Percentiles rank a stretch among this genome's conserved stretches.
Evolutionary conservation across 35 echinoderm and acorn worm species (phyloP).

Genomic region (Heliocidaris erythrogramma): DNA sequence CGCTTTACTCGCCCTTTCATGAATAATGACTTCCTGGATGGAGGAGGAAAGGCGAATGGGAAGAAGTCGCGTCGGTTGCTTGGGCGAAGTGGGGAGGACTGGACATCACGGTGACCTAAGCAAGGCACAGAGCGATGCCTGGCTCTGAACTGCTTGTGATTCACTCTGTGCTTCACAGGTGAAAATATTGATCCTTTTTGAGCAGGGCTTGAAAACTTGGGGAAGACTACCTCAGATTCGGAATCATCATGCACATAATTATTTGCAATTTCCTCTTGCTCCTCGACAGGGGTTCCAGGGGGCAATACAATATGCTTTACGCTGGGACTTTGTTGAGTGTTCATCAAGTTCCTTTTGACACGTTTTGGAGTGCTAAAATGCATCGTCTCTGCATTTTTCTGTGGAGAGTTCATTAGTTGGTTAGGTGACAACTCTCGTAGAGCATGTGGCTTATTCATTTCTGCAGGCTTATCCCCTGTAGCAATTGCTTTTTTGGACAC

Average conservation of each 20-base stretch:
- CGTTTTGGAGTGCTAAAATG: constrained; percentile 33
- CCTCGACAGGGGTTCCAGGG: constrained; percentile 66
- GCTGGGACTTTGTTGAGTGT: constrained; percentile 56
- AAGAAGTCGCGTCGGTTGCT: neutral
- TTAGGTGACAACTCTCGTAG: constrained; percentile 58
- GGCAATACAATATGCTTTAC: constrained; percentile 59
- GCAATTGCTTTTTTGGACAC: neutral
- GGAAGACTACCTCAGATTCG: constrained; percentile 70
- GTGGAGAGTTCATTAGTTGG: neutral
- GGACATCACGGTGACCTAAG: constrained; percentile 22
- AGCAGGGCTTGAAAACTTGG: constrained; percentile 74
- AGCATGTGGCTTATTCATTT: neutral
- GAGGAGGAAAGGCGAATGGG: constrained; percentile 28
- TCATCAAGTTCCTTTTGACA: neutral
- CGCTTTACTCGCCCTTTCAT: constrained; percentile 39
- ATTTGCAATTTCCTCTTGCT: constrained; percentile 63
- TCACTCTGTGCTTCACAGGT: constrained; percentile 62
- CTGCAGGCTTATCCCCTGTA: neutral
- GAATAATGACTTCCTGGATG: constrained; percentile 60
- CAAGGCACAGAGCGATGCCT: neutral
- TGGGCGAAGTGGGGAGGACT: constrained; percentile 31
- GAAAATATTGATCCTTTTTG: constrained; percentile 62
- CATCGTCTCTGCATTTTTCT: neutral
- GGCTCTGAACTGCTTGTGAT: neutral
- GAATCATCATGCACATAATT: constrained; percentile 82